A percentile compares a stretch with the other conserved stretches of the same genome.
These are phyloP conservation scores for Ichneumon xanthorius DNA, from an alignment of 2,888 invertebrate genomes.

Conservation along the genomic window DNA sequence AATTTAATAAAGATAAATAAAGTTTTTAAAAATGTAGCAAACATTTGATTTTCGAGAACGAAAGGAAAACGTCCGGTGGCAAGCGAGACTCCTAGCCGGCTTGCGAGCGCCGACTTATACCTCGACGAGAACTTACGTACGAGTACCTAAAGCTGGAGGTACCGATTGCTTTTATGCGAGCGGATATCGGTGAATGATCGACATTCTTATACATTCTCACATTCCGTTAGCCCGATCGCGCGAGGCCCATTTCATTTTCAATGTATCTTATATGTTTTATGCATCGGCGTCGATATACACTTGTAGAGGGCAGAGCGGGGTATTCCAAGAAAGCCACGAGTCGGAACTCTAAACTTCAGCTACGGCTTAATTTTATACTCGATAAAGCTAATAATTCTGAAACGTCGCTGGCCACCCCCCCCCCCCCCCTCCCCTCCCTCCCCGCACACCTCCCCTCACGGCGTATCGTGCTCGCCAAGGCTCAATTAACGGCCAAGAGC, in stretches of 20 bases:
- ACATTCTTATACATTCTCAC: neutral
- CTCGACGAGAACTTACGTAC: conserved; percentile 4
- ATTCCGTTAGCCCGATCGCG: neutral
- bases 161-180: conserved; percentile 29
- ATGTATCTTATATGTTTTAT: conserved; percentile 43
- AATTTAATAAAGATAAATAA: no score
- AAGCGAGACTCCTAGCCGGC: conserved; percentile 4
- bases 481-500: neutral
- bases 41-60: no score
- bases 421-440: no score
- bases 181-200: neutral
- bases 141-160: neutral
- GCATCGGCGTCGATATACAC: conserved; percentile 57
- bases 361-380: conserved; percentile 82
- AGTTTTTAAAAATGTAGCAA: no score
- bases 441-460: no score
- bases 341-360: conserved; percentile 22
- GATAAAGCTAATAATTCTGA: conserved; percentile 79
- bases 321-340: conserved; percentile 28
- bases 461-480: neutral
- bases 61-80: neutral
- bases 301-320: conserved; percentile 42
- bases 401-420: neutral
- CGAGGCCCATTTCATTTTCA: neutral
- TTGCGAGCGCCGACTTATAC: neutral